phyloP scores from a whole-genome alignment of 2,888 invertebrate genomes.

The Thecocarcelia acutangulata region DNA sequence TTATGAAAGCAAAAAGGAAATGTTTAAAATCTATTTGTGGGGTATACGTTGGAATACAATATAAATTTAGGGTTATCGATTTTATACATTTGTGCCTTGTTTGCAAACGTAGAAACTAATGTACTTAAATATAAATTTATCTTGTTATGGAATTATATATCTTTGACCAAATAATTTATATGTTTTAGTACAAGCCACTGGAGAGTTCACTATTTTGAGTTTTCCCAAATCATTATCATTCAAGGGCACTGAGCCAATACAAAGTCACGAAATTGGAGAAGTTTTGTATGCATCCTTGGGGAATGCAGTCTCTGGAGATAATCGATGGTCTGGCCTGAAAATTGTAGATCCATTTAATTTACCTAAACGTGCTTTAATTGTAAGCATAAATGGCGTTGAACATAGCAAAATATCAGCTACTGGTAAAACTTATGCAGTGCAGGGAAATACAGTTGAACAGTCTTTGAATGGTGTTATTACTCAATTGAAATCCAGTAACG shows the following conservation, averaged over 20 bases:
- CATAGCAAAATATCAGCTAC: constrained; percentile 76
- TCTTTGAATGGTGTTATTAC: constrained; percentile 83
- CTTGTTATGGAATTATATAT: neutral
- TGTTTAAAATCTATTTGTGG: no score
- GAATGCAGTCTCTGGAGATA: constrained; percentile 87
- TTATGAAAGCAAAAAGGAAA: neutral
- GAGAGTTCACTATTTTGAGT: constrained; percentile 86
- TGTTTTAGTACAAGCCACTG: constrained; percentile 76
- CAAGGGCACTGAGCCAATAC: constrained; percentile 84
- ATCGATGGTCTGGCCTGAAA: constrained; percentile 87
- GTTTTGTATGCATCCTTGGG: constrained; percentile 88
- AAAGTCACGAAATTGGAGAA: constrained; percentile 86
- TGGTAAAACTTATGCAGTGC: constrained; percentile 75
- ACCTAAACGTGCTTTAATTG: constrained; percentile 87
- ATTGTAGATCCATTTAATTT: constrained; percentile 87
- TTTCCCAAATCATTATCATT: constrained; percentile 87
- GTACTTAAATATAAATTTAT: neutral
- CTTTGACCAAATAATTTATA: constrained; percentile 2
- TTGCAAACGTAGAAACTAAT: neutral
- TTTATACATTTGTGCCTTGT: constrained; percentile 47
- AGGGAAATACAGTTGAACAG: constrained; percentile 74
- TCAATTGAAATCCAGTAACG: constrained; percentile 84
- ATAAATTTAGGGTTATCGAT: constrained; percentile 13
- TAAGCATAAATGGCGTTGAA: constrained; percentile 87
- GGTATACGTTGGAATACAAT: neutral